phyloP scores from a whole-genome alignment of 2,888 invertebrate genomes.

The Keiferia lycopersicella region DNA sequence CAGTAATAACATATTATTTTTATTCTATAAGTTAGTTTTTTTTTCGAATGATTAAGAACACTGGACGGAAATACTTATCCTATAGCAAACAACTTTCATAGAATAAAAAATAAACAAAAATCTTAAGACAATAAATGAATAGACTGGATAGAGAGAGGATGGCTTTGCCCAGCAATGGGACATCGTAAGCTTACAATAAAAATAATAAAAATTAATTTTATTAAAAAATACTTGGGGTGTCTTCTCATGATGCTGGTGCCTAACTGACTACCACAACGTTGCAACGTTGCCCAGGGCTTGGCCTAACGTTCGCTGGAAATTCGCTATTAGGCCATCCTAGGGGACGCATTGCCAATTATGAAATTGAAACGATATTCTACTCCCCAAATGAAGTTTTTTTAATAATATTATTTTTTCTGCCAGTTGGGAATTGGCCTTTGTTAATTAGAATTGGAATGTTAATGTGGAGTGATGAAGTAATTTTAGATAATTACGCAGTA shows the following conservation, averaged over 20 bases:
- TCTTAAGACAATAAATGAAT: neutral
- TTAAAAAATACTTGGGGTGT: constrained; percentile 47
- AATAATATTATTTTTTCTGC: neutral
- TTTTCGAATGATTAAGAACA: neutral
- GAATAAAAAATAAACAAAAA: neutral
- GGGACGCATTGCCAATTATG: constrained; percentile 41
- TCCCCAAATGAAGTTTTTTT: constrained; percentile 33
- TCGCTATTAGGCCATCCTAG: constrained; percentile 33
- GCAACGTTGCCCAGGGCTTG: constrained; percentile 37
- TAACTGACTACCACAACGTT: constrained; percentile 35
- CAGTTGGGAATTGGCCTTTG: constrained; percentile 1
- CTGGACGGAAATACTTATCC: no score
- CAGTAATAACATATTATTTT: no score
- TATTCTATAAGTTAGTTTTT: neutral
- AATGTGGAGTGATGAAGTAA: neutral
- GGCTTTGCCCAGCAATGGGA: no score
- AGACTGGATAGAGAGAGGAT: no score
- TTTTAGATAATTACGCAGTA: no score
- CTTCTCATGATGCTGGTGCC: constrained; percentile 40
- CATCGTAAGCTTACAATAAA: no score
- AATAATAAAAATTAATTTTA: no score
- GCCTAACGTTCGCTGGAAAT: constrained; percentile 32
- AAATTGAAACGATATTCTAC: constrained; percentile 40
- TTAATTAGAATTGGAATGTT: constrained; percentile 1
- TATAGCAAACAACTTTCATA: neutral